Conservation (phyloP, 1,140 invertebrate species). For the Camponotus vicinus region DNA sequence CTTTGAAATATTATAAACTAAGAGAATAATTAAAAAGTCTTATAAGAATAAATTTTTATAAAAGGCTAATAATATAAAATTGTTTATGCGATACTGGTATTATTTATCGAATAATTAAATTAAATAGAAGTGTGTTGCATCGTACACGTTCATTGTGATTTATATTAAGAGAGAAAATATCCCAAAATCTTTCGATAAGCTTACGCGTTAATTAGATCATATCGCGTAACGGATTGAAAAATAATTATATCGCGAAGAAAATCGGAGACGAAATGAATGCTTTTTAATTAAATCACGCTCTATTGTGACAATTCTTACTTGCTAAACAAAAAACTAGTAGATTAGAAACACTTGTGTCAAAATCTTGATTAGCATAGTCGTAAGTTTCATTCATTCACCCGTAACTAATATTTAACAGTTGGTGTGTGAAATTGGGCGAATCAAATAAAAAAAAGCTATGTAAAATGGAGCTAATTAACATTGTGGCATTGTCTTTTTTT, state of each 20-base stretch:
- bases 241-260: slow-evolving; percentile 12
- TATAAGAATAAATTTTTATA: neutral
- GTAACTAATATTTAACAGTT: slow-evolving; percentile 69
- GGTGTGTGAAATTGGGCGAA: slow-evolving; percentile 70
- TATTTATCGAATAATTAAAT: slow-evolving; percentile 17
- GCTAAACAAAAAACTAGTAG: neutral
- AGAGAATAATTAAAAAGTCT: neutral
- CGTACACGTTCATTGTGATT: neutral
- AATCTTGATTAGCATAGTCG: slow-evolving; percentile 18
- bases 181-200: neutral
- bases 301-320: neutral
- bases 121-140: neutral
- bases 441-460: slow-evolving; percentile 65
- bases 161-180: neutral
- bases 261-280: neutral
- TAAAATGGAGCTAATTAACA: neutral
- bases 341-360: slow-evolving; percentile 64
- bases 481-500: slow-evolving; percentile 29
- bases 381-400: slow-evolving; percentile 33
- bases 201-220: neutral
- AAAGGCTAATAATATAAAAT: neutral
- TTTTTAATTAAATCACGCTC: neutral
- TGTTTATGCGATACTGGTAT: neutral
- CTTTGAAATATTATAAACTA: neutral
- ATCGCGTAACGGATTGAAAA: neutral